Percentiles rank a stretch among this genome's conserved stretches.
phyloP scores from a whole-genome alignment of 2,888 invertebrate species.

The Leucoptera coffeella region DNA sequence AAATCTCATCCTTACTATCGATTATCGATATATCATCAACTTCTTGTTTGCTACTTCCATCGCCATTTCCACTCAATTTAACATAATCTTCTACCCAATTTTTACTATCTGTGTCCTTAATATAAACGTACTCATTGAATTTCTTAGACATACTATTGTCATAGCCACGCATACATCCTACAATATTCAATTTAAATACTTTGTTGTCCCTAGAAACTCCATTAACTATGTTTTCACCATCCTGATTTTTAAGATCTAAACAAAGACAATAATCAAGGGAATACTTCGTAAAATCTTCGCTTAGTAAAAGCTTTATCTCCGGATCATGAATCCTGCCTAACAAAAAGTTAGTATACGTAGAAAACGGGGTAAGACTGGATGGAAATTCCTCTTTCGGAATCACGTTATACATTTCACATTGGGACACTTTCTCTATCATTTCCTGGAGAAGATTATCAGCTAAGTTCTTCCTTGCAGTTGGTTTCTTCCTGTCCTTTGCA shows the following conservation, averaged over 20 bases:
- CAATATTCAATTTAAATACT: slow-evolving; percentile 10
- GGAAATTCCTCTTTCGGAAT: slow-evolving; percentile 22
- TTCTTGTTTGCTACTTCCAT: slow-evolving; percentile 12
- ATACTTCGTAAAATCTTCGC: slow-evolving; percentile 37
- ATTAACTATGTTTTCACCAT: slow-evolving; percentile 13
- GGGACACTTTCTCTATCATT: slow-evolving; percentile 20
- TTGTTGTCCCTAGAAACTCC: slow-evolving; percentile 18
- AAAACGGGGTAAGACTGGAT: slow-evolving; percentile 19
- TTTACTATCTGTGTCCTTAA: slow-evolving; percentile 33
- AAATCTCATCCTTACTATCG: no score
- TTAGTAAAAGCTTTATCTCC: slow-evolving; percentile 17
- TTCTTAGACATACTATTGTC: slow-evolving; percentile 9
- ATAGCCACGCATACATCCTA: slow-evolving; percentile 9
- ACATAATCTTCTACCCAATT: slow-evolving; percentile 26
- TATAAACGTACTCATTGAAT: slow-evolving; percentile 25
- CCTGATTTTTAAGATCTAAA: slow-evolving; percentile 12
- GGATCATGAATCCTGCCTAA: slow-evolving; percentile 18
- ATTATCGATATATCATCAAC: no score
- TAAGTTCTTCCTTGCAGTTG: slow-evolving; percentile 7
- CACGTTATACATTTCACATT: slow-evolving; percentile 11
- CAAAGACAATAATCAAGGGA: slow-evolving; percentile 23
- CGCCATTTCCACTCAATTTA: slow-evolving; percentile 7
- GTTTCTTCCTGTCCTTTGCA: slow-evolving; percentile 7
- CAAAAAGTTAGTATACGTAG: slow-evolving; percentile 20
- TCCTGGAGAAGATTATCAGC: slow-evolving; percentile 26